Evolutionary conservation across 2,888 invertebrate genomes (phyloP).

Genomic region (Criorhina ranunculi): DNA sequence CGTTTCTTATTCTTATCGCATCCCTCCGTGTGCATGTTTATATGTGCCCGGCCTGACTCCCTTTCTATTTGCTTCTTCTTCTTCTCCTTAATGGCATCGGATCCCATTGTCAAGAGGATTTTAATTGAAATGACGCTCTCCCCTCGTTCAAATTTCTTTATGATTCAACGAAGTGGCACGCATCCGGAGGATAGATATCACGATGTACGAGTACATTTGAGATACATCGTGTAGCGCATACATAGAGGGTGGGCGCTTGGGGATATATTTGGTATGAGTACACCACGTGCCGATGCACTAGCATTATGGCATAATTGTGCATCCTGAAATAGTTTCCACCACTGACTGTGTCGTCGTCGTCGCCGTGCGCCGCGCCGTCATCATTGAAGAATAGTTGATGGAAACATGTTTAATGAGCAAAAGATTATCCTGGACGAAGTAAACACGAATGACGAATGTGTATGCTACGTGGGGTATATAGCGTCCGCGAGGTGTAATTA

Average conservation of each 20-base stretch:
- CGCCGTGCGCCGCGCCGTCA: constrained; percentile 14
- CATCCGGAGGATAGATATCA: constrained; percentile 50
- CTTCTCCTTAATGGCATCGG: constrained; percentile 66
- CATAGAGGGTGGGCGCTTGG: background rate
- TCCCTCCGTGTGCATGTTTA: constrained; percentile 25
- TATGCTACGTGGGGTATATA: background rate
- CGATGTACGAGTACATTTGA: constrained; percentile 40
- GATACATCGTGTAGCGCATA: constrained; percentile 15
- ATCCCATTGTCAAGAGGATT: constrained; percentile 68
- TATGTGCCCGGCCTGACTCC: constrained; percentile 13
- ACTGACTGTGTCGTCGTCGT: constrained; percentile 20
- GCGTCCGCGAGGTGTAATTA: constrained; percentile 27
- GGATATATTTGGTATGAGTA: constrained; percentile 5
- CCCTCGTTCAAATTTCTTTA: constrained; percentile 45
- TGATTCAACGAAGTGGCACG: constrained; percentile 69
- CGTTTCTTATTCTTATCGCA: constrained; percentile 37
- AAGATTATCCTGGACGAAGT: constrained; percentile 60
- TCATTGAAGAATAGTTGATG: constrained; percentile 48
- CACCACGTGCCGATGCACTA: constrained; percentile 22
- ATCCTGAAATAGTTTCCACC: constrained; percentile 68
- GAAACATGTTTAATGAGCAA: constrained; percentile 63
- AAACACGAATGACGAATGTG: constrained; percentile 25
- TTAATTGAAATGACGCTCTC: constrained; percentile 70
- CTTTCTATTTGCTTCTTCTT: constrained; percentile 41
- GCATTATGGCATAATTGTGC: constrained; percentile 71